Evolutionary conservation across 2,797 vertebrate species (phyloP).

Genomic region (Acanthopagrus latus): DNA sequence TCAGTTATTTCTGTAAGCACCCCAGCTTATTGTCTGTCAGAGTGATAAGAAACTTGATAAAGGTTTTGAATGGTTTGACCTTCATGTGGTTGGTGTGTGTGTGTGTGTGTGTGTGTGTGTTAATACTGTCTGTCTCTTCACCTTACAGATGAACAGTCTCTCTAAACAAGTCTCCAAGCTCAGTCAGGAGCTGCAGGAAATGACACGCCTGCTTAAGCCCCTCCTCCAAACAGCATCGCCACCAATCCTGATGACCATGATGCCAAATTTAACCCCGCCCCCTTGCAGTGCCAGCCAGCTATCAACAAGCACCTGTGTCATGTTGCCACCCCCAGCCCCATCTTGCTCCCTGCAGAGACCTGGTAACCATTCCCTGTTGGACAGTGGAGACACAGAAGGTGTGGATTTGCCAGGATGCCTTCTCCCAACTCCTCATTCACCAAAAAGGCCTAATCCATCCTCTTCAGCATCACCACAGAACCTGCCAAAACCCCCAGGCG

Average conservation of each 20-base stretch:
- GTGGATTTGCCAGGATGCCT: conserved; percentile 81
- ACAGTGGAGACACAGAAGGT: conserved; percentile 71
- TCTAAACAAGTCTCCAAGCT: conserved; percentile 87
- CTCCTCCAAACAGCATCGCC: conserved; percentile 80
- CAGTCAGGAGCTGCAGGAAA: conserved; percentile 88
- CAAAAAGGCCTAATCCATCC: conserved; percentile 63
- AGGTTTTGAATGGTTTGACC: too few species aligned
- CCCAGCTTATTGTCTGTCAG: too few species aligned
- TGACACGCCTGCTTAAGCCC: conserved; percentile 86
- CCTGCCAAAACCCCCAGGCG: conserved; percentile 1
- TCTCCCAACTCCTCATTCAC: conserved; percentile 76
- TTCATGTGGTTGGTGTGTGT: background rate
- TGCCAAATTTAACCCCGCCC: conserved; percentile 74
- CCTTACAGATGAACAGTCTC: conserved; percentile 84
- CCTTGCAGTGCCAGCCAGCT: conserved; percentile 70
- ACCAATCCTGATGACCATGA: conserved; percentile 70
- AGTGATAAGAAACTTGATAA: too few species aligned
- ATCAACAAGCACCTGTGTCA: conserved; percentile 51
- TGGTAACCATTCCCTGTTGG: conserved; percentile 77
- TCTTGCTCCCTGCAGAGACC: conserved; percentile 57
- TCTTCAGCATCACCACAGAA: conserved; percentile 38
- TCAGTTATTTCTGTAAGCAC: background rate
- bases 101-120: background rate
- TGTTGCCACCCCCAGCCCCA: conserved; percentile 28
- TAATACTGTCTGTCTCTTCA: conserved; percentile 8